Evolutionary conservation across 2,888 invertebrate species (phyloP), one percentile per base, ranked within the genome.

Genomic region (Phlogophora meticulosa): DNA sequence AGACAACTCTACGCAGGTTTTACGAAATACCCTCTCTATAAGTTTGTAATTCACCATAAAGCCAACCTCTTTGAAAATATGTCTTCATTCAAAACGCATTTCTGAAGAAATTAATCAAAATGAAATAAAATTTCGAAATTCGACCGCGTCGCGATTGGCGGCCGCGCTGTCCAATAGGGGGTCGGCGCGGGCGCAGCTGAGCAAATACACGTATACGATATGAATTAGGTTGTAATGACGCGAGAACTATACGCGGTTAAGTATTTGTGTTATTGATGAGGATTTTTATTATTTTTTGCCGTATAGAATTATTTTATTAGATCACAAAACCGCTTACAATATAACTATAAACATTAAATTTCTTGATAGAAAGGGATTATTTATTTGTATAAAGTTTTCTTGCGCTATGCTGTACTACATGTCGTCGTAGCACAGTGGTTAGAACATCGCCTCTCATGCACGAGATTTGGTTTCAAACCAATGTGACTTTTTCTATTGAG

Each of bases 151-250:
- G 22, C 60, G 49, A 86, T 88, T 85, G 85, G 88, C 57, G 70
- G 63, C 0, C 28, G 24, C 49, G 53, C 17, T 62, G 67, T 63
- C 88, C 87, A 85, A 87, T 87, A 56, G 78, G 42, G 42, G 66
- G 7, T 32, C 60, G 36, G 59, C 72, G 71, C 59, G 7, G 7
- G 59, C 85, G 85, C 83, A 83, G 83, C 83, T 83, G 83, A 78
- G 56, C 73, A 80, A 82, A 84, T 82, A 82, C 60, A 78, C 70
- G 70, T 80, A 79, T 67, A 57, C 55, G 76, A 76, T 80, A 73
- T 72, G 85, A 84, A 80, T 84, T 82, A 78, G 82, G 80, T 82
- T 82, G 78, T 78, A 78, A 81, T 75, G 81, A 72, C 74, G 76
- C 62, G 63, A 62, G 55, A 62, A 55, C 17, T 79, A 34, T 52